Evolutionary conservation across 2,113 vertebrate genomes (phyloP).

Genomic region (Corydoras maculifer): DNA sequence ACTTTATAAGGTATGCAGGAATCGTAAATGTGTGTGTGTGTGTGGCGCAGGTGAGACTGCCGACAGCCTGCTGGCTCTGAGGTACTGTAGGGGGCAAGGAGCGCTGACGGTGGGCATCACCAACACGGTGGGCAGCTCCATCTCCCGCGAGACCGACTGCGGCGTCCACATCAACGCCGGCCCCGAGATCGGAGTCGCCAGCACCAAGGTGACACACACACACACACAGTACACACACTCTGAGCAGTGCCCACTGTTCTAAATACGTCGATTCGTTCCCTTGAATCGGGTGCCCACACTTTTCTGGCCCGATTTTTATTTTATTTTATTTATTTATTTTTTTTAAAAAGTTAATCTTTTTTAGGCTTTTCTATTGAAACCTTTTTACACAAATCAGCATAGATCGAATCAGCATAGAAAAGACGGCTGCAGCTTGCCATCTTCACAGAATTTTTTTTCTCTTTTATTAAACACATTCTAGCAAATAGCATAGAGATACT

Average conservation of each 20-base stretch:
- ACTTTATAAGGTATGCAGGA: no score
- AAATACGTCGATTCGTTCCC: not conserved
- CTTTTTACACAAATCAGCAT: no score
- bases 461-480: no score
- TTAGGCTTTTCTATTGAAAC: no score
- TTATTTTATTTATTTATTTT: no score
- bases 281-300: not conserved
- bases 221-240: not conserved
- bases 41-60: constrained; percentile 83
- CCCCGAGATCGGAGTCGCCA: constrained; percentile 93
- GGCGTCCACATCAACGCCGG: constrained; percentile 97
- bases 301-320: no score
- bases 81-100: constrained; percentile 90
- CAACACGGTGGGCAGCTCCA: constrained; percentile 97
- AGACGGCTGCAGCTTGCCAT: no score
- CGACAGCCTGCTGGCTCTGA: constrained; percentile 87
- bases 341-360: no score
- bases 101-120: constrained; percentile 92
- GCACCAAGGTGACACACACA: constrained; percentile 80
- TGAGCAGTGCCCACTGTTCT: not conserved
- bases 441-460: no score
- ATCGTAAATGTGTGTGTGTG: not conserved
- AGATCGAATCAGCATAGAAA: no score
- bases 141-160: constrained; percentile 93
- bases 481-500: no score